phyloP scores from a whole-genome alignment of 2,113 vertebrate species.

The Atractosteus spatula region DNA sequence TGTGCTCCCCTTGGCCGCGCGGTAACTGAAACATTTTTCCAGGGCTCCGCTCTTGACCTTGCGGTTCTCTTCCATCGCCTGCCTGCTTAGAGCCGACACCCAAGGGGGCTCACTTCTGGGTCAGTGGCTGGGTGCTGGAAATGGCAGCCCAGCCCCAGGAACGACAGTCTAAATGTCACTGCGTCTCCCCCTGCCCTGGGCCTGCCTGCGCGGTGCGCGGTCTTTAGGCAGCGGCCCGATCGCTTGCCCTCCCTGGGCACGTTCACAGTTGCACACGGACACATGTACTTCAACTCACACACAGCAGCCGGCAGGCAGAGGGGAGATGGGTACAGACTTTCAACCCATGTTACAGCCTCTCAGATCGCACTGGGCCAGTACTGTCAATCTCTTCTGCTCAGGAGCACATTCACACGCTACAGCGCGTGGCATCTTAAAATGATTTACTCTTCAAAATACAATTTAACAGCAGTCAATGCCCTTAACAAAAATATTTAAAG shows the following conservation, averaged over 20 bases:
- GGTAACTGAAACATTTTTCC: background rate
- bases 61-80: background rate
- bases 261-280: background rate
- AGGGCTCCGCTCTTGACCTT: background rate
- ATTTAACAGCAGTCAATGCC: no score
- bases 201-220: slow-evolving; percentile 22
- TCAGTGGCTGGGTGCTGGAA: slow-evolving; percentile 44
- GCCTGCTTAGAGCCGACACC: slow-evolving; percentile 27
- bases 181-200: slow-evolving; percentile 7
- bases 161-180: slow-evolving; percentile 37
- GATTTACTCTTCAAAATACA: no score
- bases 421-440: no score
- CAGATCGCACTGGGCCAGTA: no score
- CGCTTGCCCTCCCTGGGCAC: slow-evolving; percentile 34
- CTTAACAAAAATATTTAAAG: no score
- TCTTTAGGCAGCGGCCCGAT: slow-evolving; percentile 38
- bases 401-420: no score
- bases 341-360: no score
- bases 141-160: background rate
- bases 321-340: no score
- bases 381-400: no score
- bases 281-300: background rate
- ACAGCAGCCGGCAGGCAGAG: background rate
- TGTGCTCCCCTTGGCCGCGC: background rate
- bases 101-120: slow-evolving; percentile 40